Percentiles rank a stretch among this genome's conserved stretches.
These are phyloP conservation scores for Euura saliciscinereae DNA, from an alignment of 1,140 invertebrate genomes.

Conservation along the genomic window DNA sequence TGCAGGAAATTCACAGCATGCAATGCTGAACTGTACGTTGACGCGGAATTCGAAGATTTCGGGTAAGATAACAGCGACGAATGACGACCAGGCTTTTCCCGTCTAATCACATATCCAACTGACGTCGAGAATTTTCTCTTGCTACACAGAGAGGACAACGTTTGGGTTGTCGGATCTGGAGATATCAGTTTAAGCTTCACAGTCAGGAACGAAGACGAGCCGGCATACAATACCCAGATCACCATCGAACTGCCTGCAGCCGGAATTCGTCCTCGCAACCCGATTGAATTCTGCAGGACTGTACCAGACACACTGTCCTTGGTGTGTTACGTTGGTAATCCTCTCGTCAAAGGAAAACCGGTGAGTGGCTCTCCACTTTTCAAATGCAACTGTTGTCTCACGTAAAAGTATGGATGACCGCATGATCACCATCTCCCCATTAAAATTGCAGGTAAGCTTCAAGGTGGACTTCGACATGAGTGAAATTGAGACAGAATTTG, in stretches of 20 bases:
- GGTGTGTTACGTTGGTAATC: constrained; percentile 40
- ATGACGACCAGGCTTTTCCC: too few species aligned
- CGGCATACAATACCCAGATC: constrained; percentile 48
- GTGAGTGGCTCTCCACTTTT: too few species aligned
- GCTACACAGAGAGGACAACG: constrained; percentile 29
- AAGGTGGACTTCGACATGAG: constrained; percentile 50
- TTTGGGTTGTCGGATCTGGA: constrained; percentile 51
- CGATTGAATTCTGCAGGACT: constrained; percentile 51
- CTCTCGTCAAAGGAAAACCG: constrained; percentile 16
- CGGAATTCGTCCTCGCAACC: constrained; percentile 39
- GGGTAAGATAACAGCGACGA: background rate
- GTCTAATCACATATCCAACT: too few species aligned
- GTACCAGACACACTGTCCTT: constrained; percentile 28
- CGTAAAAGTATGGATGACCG: constrained; percentile 32
- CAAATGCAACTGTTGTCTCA: background rate
- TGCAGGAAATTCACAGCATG: constrained; percentile 55
- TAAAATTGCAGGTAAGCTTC: constrained; percentile 38
- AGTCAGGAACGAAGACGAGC: constrained; percentile 49
- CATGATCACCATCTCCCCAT: constrained; percentile 14
- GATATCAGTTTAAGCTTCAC: constrained; percentile 43
- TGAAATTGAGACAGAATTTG: too few species aligned
- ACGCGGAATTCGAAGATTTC: constrained; percentile 26
- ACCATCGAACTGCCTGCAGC: constrained; percentile 37
- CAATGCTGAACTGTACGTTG: constrained; percentile 46
- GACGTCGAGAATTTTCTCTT: background rate